Conservation (phyloP, 2,888 invertebrate species). For the Tinea pellionella region DNA sequence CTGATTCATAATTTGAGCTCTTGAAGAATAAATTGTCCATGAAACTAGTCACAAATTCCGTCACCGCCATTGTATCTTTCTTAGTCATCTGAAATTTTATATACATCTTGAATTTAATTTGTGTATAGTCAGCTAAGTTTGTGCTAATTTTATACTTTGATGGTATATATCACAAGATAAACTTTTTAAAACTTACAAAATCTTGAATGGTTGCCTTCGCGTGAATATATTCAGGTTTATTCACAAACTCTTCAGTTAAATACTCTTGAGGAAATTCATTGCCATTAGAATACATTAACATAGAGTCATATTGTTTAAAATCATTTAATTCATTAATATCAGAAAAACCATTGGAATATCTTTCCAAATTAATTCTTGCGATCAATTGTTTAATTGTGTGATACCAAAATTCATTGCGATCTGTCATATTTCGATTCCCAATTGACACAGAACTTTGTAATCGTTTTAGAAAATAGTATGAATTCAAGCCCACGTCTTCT, state of each 20-base stretch:
- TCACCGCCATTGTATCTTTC: conserved; percentile 28
- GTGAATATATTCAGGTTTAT: conserved; percentile 29
- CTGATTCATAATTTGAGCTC: conserved; percentile 43
- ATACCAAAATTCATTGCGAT: conserved; percentile 73
- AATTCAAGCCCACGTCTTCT: conserved; percentile 77
- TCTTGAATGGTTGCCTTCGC: conserved; percentile 17
- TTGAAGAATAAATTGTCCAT: conserved; percentile 49
- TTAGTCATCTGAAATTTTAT: conserved; percentile 31
- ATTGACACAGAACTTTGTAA: conserved; percentile 70
- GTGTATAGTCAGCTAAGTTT: too few relatives aligned
- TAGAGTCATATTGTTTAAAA: conserved; percentile 68
- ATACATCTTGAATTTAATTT: not conserved
- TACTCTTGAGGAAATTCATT: conserved; percentile 70
- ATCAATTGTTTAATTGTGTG: conserved; percentile 75
- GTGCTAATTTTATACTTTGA: too few relatives aligned
- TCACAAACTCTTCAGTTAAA: conserved; percentile 42
- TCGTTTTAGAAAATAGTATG: conserved; percentile 70
- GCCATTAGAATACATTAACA: conserved; percentile 73
- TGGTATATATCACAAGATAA: too few relatives aligned
- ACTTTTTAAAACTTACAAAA: too few relatives aligned
- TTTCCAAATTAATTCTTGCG: conserved; percentile 77
- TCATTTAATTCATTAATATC: conserved; percentile 56
- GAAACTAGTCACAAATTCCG: conserved; percentile 49
- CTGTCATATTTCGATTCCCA: conserved; percentile 54
- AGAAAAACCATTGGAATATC: conserved; percentile 73